Percentiles rank a stretch among this genome's conserved stretches.
These are phyloP conservation scores for Chelonia mydas DNA, from an alignment of 2,797 vertebrate species.

Conservation along the genomic window DNA sequence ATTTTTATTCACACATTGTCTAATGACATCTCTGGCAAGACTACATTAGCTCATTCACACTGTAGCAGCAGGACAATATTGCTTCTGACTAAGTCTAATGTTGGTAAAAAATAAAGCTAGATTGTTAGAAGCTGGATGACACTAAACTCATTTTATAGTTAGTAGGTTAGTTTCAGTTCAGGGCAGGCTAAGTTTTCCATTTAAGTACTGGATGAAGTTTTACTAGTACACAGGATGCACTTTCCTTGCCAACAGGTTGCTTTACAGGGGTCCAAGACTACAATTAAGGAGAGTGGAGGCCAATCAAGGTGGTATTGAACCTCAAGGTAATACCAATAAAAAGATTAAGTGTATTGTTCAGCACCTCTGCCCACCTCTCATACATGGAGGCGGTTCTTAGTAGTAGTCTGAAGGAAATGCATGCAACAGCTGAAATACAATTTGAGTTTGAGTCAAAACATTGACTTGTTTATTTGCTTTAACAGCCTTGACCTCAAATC, in stretches of 20 bases:
- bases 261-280: conserved; percentile 53
- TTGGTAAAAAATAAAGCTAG: conserved; percentile 20
- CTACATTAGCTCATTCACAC: not conserved
- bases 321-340: not conserved
- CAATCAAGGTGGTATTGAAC: not conserved
- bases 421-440: not conserved
- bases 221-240: not conserved
- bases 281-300: not conserved
- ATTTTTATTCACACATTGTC: not conserved
- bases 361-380: not conserved
- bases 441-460: conserved; percentile 8
- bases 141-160: not conserved
- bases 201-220: not conserved
- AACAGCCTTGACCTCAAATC: not conserved
- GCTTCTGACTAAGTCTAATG: conserved; percentile 16
- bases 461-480: not conserved
- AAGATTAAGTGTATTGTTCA: not conserved
- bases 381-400: not conserved
- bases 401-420: not conserved
- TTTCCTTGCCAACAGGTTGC: conserved; percentile 43
- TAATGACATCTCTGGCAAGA: not conserved
- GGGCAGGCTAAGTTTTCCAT: not conserved
- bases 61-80: not conserved
- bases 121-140: conserved; percentile 1
- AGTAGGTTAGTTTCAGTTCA: conserved; percentile 8